Conservation (phyloP, 2,888 invertebrate species). For the Oligia strigilis region DNA sequence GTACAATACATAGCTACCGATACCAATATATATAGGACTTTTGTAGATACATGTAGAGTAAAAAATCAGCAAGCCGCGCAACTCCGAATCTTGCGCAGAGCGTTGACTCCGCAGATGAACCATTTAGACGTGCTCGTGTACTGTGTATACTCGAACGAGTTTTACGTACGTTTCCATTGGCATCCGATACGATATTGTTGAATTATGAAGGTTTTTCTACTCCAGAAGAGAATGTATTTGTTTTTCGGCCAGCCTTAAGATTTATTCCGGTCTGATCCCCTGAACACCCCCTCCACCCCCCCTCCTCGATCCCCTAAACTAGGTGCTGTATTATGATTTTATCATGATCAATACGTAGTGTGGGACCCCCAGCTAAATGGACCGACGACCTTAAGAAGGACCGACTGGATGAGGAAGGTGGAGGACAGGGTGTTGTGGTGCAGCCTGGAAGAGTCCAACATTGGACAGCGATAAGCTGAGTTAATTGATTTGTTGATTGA, state of each 20-base stretch:
- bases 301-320: too few relatives aligned
- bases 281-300: too few relatives aligned
- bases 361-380: background rate
- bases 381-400: background rate
- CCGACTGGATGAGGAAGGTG: background rate
- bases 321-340: background rate
- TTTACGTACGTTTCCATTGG: constrained; percentile 77
- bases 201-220: background rate
- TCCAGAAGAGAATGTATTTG: background rate
- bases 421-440: background rate
- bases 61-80: constrained; percentile 79
- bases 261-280: too few relatives aligned
- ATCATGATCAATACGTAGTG: background rate
- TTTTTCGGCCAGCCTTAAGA: background rate
- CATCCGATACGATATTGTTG: constrained; percentile 3
- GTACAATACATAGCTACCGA: constrained; percentile 8
- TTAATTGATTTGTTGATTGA: background rate
- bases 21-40: constrained; percentile 15
- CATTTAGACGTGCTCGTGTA: constrained; percentile 78
- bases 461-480: background rate
- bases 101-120: constrained; percentile 85
- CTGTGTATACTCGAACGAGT: constrained; percentile 81
- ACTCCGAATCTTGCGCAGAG: constrained; percentile 80
- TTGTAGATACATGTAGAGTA: constrained; percentile 43
- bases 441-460: background rate